Percentiles rank a stretch among this genome's conserved stretches.
These are phyloP conservation scores for Crypturellus tataupa DNA, from an alignment of 2,797 vertebrate genomes.

Conservation along the genomic window DNA sequence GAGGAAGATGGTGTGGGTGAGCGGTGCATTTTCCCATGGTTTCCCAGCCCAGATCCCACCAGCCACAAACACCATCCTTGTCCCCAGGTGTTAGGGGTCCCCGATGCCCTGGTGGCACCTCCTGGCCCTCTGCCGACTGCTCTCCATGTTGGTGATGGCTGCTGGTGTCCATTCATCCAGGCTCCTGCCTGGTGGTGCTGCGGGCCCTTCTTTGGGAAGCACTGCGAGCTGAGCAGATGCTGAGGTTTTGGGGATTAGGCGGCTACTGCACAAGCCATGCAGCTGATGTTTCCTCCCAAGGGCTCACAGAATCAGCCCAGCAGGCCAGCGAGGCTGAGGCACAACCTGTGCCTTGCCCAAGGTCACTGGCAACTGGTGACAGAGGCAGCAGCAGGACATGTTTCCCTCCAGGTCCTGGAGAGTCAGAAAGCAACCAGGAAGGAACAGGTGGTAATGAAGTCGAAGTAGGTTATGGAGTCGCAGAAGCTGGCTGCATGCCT, in stretches of 20 bases:
- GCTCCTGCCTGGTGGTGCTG: not conserved
- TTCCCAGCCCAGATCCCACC: not conserved
- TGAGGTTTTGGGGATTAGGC: too few species aligned
- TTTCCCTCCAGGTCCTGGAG: too few species aligned
- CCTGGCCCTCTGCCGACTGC: not conserved
- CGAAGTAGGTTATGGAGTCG: not conserved
- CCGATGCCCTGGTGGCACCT: too few species aligned
- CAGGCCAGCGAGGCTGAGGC: too few species aligned
- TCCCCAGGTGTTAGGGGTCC: not conserved
- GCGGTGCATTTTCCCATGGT: not conserved
- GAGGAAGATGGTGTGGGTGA: not conserved
- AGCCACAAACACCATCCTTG: not conserved
- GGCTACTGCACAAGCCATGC: too few species aligned
- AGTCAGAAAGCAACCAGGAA: not conserved
- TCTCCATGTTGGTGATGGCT: fast-evolving
- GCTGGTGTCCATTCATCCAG: too few species aligned
- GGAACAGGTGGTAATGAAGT: fast-evolving
- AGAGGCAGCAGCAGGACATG: too few species aligned
- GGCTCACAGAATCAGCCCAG: too few species aligned
- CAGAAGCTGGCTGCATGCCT: not conserved
- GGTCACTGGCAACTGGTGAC: too few species aligned
- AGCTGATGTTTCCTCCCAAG: too few species aligned
- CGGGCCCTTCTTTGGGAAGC: not conserved
- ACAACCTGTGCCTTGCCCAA: too few species aligned
- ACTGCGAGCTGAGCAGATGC: too few species aligned